Evolutionary conservation across 2,797 vertebrate species (phyloP).

Genomic region (Gymnodraco acuticeps): DNA sequence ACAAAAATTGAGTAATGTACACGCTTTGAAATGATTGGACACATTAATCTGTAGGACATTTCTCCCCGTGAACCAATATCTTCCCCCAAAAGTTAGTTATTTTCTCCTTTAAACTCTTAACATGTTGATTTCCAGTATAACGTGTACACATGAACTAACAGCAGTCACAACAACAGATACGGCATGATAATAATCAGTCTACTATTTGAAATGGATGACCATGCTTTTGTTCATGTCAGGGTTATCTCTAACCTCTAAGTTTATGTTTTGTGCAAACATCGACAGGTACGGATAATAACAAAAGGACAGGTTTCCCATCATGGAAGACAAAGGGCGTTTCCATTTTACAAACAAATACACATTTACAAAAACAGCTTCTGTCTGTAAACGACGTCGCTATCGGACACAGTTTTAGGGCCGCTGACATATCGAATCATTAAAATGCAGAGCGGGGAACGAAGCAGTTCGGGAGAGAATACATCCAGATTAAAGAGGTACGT

Average conservation of each 20-base stretch:
- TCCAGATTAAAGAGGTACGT: not conserved
- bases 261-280: slow-evolving; percentile 5
- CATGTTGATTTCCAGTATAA: slow-evolving; percentile 4
- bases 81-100: not conserved
- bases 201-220: slow-evolving; percentile 10
- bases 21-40: no score
- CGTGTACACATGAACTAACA: slow-evolving; percentile 18
- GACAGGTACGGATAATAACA: slow-evolving; percentile 55
- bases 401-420: slow-evolving; percentile 3
- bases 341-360: slow-evolving; percentile 74
- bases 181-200: slow-evolving; percentile 13
- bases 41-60: no score
- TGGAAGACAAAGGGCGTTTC: slow-evolving; percentile 86
- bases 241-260: not conserved
- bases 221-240: not conserved
- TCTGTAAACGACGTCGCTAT: slow-evolving; percentile 91
- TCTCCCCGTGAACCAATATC: not conserved
- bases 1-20: no score
- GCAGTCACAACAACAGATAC: slow-evolving; percentile 20
- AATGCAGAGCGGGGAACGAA: not conserved
- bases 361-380: slow-evolving; percentile 87
- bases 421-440: not conserved
- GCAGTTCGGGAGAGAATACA: not conserved
- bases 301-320: not conserved
- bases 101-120: slow-evolving; percentile 35